These are phyloP conservation scores for Malacoraja senta DNA, from an alignment of 2,797 vertebrate genomes.

Conservation along the genomic window DNA sequence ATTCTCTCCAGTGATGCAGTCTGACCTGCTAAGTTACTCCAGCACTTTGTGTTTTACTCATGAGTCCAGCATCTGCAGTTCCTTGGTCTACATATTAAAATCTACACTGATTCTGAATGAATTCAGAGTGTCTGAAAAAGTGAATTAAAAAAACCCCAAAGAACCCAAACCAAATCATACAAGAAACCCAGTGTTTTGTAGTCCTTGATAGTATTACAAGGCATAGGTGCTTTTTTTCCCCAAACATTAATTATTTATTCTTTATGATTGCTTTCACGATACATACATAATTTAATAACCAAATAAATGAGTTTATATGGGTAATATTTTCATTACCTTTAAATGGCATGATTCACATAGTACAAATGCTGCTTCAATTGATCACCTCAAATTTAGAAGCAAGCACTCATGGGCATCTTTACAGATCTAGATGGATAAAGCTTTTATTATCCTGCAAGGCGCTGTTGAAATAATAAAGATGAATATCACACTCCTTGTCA, in stretches of 20 bases:
- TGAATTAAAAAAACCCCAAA: neutral
- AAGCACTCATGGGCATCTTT: neutral
- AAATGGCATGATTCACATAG: neutral
- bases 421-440: neutral
- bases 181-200: too few relatives aligned
- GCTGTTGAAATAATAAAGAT: slow-evolving; percentile 4
- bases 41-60: too few relatives aligned
- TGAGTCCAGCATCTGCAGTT: too few relatives aligned
- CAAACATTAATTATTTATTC: neutral
- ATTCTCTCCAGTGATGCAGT: too few relatives aligned
- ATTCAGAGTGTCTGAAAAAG: neutral
- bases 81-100: too few relatives aligned
- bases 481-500: neutral
- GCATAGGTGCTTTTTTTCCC: neutral
- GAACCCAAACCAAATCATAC: neutral
- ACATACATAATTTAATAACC: neutral
- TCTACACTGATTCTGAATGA: neutral
- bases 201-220: neutral
- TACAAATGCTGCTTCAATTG: neutral
- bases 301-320: neutral
- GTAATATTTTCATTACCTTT: neutral
- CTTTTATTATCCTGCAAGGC: neutral
- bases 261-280: neutral
- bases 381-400: neutral
- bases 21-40: too few relatives aligned